A percentile compares a stretch with the other conserved stretches of the same genome.
These are phyloP conservation scores for Melinopterus prodromus DNA, from an alignment of 2,888 invertebrate species.

Conservation along the genomic window DNA sequence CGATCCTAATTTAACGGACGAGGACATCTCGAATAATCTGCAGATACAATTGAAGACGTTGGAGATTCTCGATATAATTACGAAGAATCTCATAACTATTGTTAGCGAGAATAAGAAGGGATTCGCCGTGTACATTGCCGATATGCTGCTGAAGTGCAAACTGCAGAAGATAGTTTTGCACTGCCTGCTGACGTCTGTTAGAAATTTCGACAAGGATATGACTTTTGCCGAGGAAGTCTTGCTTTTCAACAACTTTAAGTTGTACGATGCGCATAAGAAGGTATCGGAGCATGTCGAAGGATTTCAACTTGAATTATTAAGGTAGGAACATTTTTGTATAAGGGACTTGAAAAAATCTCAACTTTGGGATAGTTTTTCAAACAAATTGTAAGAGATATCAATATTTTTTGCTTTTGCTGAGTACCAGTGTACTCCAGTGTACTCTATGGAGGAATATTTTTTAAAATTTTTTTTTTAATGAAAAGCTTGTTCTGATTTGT, in stretches of 20 bases:
- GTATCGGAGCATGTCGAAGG: slow-evolving; percentile 72
- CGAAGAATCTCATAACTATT: slow-evolving; percentile 76
- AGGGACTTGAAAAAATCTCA: too few species aligned
- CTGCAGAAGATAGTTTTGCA: slow-evolving; percentile 85
- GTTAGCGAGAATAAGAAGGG: slow-evolving; percentile 77
- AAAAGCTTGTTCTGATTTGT: too few species aligned
- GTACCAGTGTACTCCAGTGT: too few species aligned
- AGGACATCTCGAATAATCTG: slow-evolving; percentile 78
- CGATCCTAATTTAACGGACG: slow-evolving; percentile 69
- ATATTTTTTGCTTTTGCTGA: too few species aligned
- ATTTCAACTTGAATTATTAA: slow-evolving; percentile 72
- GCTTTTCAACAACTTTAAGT: slow-evolving; percentile 73
- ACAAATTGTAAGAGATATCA: too few species aligned
- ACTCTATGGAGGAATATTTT: too few species aligned
- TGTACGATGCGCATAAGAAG: slow-evolving; percentile 65
- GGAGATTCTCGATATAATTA: slow-evolving; percentile 76
- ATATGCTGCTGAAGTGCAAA: slow-evolving; percentile 78
- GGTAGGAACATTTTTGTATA: slow-evolving; percentile 54
- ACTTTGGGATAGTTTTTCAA: too few species aligned
- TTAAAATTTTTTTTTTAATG: too few species aligned
- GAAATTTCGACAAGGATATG: slow-evolving; percentile 66
- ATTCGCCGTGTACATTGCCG: slow-evolving; percentile 79
- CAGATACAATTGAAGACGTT: slow-evolving; percentile 80
- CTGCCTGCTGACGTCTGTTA: slow-evolving; percentile 79
- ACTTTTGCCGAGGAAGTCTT: slow-evolving; percentile 80